These are phyloP conservation scores for Trinectes maculatus DNA, from an alignment of 2,113 vertebrate genomes.

Conservation along the genomic window DNA sequence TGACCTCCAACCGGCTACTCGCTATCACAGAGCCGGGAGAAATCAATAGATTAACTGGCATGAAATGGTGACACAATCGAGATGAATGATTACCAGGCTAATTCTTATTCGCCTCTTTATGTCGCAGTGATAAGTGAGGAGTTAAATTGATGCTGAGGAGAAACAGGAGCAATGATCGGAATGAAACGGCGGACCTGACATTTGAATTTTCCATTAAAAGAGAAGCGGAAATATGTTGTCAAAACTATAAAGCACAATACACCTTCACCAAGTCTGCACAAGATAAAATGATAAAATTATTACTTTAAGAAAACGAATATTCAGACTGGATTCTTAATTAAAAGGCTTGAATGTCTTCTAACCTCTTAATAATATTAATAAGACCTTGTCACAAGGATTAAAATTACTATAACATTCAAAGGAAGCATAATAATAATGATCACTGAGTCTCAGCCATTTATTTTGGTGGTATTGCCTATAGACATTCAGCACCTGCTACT, in stretches of 20 bases:
- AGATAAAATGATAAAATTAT: too few relatives aligned
- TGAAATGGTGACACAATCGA: slow-evolving; percentile 65
- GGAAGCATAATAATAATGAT: too few relatives aligned
- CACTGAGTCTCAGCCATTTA: background rate
- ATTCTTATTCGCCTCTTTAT: slow-evolving; percentile 72
- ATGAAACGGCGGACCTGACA: slow-evolving; percentile 38
- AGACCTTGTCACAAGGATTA: too few relatives aligned
- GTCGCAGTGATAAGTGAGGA: slow-evolving; percentile 60
- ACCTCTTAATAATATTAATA: too few relatives aligned
- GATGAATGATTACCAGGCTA: slow-evolving; percentile 71
- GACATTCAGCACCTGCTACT: background rate
- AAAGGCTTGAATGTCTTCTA: too few relatives aligned
- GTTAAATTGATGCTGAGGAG: slow-evolving; percentile 61
- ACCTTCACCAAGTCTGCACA: background rate
- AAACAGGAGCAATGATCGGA: slow-evolving; percentile 34
- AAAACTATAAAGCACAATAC: slow-evolving; percentile 10
- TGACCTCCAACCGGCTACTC: slow-evolving; percentile 68
- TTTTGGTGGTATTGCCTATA: background rate
- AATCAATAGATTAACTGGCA: slow-evolving; percentile 74
- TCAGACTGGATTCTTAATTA: background rate
- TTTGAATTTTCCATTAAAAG: slow-evolving; percentile 53
- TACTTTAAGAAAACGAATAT: background rate
- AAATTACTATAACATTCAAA: too few relatives aligned
- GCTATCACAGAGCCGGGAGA: slow-evolving; percentile 46
- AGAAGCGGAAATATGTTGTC: slow-evolving; percentile 26